A percentile compares a stretch with the other conserved stretches of the same genome.
Conservation (phyloP, 2,888 invertebrate species). For the Troides aeacus region DNA sequence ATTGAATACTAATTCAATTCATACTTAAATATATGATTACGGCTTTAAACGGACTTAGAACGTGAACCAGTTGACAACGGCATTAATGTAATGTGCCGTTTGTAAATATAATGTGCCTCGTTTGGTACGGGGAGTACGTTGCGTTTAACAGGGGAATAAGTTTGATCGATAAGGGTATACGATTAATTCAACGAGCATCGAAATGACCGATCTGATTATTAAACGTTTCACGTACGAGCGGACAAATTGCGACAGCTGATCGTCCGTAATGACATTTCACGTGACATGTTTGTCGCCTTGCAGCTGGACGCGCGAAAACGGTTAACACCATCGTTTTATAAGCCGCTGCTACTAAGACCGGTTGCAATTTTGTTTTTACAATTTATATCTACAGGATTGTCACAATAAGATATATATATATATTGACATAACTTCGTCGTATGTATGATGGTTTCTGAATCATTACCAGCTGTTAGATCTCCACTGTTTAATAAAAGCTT, state of each 20-base stretch:
- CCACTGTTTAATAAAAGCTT: too few relatives aligned
- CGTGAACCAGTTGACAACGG: neutral
- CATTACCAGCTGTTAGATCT: too few relatives aligned
- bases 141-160: constrained; percentile 41
- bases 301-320: constrained; percentile 33
- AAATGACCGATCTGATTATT: constrained; percentile 69
- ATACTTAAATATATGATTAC: too few relatives aligned
- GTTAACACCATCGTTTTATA: constrained; percentile 38
- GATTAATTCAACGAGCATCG: constrained; percentile 63
- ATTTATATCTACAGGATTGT: neutral
- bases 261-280: constrained; percentile 44
- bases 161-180: constrained; percentile 63
- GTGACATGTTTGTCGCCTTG: constrained; percentile 50
- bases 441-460: neutral
- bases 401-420: neutral
- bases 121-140: constrained; percentile 1
- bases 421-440: neutral
- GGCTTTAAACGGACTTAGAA: too few relatives aligned
- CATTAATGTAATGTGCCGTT: neutral
- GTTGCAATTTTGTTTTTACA: neutral
- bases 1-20: too few relatives aligned
- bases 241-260: constrained; percentile 68
- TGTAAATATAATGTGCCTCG: too few relatives aligned
- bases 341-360: constrained; percentile 18
- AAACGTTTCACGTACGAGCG: constrained; percentile 63